A percentile compares a stretch with the other conserved stretches of the same genome.
These are phyloP conservation scores for Neotragus moschatus DNA, from an alignment of 2,113 vertebrate species.

Conservation along the genomic window DNA sequence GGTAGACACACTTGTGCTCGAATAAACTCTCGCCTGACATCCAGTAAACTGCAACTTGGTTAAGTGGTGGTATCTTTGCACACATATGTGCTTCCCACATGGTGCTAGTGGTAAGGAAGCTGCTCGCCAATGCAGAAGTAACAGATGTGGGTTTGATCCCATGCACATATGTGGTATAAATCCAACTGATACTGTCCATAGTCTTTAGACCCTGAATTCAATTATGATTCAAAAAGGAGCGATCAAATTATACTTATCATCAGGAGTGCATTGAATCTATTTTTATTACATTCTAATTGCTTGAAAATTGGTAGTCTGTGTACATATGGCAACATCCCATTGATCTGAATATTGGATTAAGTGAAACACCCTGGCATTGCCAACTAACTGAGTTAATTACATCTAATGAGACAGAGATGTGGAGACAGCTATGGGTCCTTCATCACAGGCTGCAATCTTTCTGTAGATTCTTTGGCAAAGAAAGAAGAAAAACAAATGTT, in stretches of 20 bases:
- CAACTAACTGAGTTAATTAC: not conserved
- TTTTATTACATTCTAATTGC: not conserved
- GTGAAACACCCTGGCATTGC: not conserved
- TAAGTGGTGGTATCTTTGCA: not conserved
- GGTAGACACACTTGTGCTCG: not conserved
- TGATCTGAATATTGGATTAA: slow-evolving; percentile 22
- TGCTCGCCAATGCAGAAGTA: not conserved
- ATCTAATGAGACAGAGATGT: not conserved
- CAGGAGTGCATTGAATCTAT: not conserved
- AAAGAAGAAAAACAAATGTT: not conserved
- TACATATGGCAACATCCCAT: not conserved
- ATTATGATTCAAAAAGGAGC: not conserved
- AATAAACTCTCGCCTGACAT: not conserved
- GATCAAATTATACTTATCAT: not conserved
- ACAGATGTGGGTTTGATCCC: not conserved
- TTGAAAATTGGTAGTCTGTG: not conserved
- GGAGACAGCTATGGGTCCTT: not conserved
- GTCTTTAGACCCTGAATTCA: not conserved
- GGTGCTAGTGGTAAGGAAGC: not conserved
- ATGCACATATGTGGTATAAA: not conserved
- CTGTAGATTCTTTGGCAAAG: slow-evolving; percentile 17
- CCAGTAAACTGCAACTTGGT: not conserved
- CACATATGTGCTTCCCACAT: not conserved
- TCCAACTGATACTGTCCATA: not conserved
- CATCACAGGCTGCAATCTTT: not conserved